phyloP scores from a whole-genome alignment of 2,113 vertebrate species.

The Xerus inauris region DNA sequence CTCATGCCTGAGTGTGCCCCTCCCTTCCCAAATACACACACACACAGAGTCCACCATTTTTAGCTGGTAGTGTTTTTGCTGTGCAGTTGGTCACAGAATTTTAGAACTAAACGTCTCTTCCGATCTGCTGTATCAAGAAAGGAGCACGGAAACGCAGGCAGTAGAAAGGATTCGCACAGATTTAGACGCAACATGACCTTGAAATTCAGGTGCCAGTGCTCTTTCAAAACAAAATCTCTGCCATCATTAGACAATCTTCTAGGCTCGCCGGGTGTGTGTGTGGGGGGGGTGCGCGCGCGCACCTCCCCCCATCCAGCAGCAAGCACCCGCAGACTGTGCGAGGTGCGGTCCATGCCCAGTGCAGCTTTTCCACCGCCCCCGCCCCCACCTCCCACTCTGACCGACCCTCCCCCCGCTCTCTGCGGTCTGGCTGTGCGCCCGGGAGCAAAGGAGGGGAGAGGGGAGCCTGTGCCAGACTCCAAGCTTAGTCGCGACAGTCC shows the following conservation, averaged over 20 bases:
- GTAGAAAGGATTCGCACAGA: not conserved
- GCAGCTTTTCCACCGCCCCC: not conserved
- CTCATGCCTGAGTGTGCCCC: not conserved
- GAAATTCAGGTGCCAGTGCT: not conserved
- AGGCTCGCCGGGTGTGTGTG: not conserved
- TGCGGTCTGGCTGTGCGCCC: not conserved
- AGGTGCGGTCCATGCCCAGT: rapidly evolving
- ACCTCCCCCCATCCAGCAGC: not conserved
- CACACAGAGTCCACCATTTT: not conserved
- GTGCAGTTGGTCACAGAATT: not conserved
- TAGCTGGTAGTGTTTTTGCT: not conserved
- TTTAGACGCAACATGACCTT: not conserved
- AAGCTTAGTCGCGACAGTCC: no score
- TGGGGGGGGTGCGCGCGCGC: no score
- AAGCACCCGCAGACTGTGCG: not conserved
- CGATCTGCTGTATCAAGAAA: not conserved
- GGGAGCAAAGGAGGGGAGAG: not conserved
- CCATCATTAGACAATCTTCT: not conserved
- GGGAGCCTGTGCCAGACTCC: rapidly evolving
- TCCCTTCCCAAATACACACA: not conserved
- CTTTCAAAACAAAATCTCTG: not conserved
- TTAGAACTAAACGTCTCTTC: not conserved
- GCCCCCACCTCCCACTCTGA: not conserved
- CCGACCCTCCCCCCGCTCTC: not conserved
- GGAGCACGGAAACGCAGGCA: not conserved